Evolutionary conservation across 2,797 vertebrate genomes (phyloP).

Genomic region (Galagoides demidoff): DNA sequence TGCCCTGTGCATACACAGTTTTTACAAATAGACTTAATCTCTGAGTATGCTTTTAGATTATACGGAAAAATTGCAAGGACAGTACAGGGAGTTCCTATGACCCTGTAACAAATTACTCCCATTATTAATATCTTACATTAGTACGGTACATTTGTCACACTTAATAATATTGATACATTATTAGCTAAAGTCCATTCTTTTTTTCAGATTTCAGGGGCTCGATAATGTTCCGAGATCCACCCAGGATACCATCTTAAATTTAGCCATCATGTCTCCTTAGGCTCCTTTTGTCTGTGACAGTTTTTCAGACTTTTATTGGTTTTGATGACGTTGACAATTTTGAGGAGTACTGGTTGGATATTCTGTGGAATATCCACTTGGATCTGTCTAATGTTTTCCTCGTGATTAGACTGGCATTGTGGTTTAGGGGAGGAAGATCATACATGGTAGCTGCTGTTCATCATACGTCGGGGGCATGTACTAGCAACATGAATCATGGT

Average conservation of each 20-base stretch:
- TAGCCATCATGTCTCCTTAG: background rate
- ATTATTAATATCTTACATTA: conserved; percentile 2
- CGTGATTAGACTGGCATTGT: background rate
- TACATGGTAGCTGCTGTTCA: background rate
- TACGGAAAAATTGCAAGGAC: conserved; percentile 2
- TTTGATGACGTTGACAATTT: conserved; percentile 36
- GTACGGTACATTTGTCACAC: background rate
- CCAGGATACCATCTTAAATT: background rate
- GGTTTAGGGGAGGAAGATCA: background rate
- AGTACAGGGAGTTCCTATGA: background rate
- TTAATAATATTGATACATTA: background rate
- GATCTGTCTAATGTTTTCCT: conserved; percentile 1
- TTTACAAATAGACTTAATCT: background rate
- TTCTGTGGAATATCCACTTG: background rate
- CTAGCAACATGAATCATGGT: background rate
- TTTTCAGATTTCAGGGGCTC: background rate
- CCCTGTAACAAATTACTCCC: background rate
- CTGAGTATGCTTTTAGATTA: background rate
- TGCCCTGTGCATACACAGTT: background rate
- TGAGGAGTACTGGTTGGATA: background rate
- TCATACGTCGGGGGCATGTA: background rate
- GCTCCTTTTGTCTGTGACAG: background rate
- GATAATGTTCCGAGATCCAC: background rate
- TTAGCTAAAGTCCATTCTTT: background rate
- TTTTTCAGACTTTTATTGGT: conserved; percentile 34